Conservation (phyloP, 2,797 vertebrate genomes). For the Neomorphus geoffroyi region DNA sequence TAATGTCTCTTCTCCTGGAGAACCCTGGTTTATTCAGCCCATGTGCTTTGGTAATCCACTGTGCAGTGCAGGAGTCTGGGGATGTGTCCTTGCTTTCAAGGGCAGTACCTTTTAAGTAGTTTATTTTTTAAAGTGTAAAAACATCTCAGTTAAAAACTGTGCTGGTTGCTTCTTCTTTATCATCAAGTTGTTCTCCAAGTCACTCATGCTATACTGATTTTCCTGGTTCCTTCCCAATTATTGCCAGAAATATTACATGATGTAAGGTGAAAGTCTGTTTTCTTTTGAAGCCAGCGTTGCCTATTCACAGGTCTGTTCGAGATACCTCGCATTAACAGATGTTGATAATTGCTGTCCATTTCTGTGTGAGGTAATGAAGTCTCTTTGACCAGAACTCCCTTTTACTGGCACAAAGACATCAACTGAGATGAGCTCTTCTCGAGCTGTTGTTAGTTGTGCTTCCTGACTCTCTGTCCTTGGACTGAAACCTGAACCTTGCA, state of each 20-base stretch:
- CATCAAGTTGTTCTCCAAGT: accelerated
- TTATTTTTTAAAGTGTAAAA: neutral
- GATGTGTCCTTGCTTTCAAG: neutral
- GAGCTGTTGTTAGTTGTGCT: neutral
- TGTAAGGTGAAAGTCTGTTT: neutral
- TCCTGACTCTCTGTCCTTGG: neutral
- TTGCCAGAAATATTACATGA: neutral
- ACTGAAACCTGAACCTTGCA: neutral
- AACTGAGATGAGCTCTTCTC: neutral
- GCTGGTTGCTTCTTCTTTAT: neutral
- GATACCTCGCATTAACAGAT: neutral
- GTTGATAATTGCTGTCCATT: neutral
- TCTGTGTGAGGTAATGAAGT: neutral
- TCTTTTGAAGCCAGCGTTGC: neutral
- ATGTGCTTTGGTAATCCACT: neutral
- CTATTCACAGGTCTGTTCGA: neutral
- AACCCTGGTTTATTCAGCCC: neutral
- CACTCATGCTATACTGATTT: neutral
- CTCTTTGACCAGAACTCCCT: neutral
- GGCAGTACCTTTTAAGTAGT: neutral
- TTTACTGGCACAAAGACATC: neutral
- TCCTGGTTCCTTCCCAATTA: neutral
- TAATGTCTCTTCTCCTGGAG: neutral
- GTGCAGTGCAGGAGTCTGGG: neutral
- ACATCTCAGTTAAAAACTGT: neutral